Evolutionary conservation across 2,797 vertebrate species (phyloP).

Genomic region (Takifugu ocellatus): DNA sequence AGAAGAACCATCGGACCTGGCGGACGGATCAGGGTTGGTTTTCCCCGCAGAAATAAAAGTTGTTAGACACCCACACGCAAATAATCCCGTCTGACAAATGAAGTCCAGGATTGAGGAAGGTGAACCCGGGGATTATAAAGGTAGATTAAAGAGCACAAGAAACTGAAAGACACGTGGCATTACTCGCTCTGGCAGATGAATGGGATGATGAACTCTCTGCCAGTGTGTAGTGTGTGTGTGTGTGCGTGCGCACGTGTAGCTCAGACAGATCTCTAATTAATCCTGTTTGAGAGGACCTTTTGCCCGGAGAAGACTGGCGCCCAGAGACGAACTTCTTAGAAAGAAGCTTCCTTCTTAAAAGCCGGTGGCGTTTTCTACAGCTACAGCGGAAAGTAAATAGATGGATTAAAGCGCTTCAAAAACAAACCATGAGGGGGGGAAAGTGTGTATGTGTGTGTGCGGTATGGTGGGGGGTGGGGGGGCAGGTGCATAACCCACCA

Average conservation of each 20-base stretch:
- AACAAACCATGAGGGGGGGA: constrained; percentile 24
- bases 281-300: constrained; percentile 61
- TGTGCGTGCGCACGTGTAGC: constrained; percentile 14
- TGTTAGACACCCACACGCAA: constrained; percentile 5
- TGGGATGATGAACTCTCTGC: constrained; percentile 27
- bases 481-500: constrained; percentile 38
- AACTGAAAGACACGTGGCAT: constrained; percentile 14
- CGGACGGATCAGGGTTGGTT: too few relatives aligned
- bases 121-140: constrained; percentile 37
- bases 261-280: constrained; percentile 63
- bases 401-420: constrained; percentile 56
- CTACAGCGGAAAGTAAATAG: constrained; percentile 38
- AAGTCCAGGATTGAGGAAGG: constrained; percentile 25
- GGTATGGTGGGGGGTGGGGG: constrained; percentile 8
- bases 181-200: constrained; percentile 23
- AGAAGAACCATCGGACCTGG: too few relatives aligned
- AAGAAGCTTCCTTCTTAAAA: constrained; percentile 51
- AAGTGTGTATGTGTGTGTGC: constrained; percentile 15
- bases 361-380: constrained; percentile 19
- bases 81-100: constrained; percentile 16
- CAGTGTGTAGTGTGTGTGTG: constrained; percentile 14
- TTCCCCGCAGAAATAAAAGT: too few relatives aligned
- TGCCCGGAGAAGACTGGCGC: constrained; percentile 35
- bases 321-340: constrained; percentile 61
- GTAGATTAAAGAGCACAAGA: constrained; percentile 33